Percentiles rank a stretch among this genome's conserved stretches.
These are phyloP conservation scores for Microchrysa polita DNA, from an alignment of 2,888 invertebrate genomes.

Conservation along the genomic window DNA sequence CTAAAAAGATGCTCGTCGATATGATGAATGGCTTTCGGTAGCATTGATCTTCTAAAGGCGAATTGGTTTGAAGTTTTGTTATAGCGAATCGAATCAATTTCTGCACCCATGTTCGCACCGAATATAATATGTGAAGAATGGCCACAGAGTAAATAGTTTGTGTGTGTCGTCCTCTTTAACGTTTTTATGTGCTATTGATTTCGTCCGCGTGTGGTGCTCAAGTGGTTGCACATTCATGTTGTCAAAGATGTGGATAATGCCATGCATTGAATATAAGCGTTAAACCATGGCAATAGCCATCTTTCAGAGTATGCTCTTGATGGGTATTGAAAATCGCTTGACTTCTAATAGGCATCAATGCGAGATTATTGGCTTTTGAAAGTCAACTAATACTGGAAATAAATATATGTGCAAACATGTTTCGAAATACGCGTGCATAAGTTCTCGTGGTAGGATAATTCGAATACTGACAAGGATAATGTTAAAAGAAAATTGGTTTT, in stretches of 20 bases:
- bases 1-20: constrained; percentile 36
- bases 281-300: constrained; percentile 29
- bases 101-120: constrained; percentile 16
- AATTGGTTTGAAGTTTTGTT: constrained; percentile 41
- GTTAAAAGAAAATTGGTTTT: no score
- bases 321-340: constrained; percentile 10
- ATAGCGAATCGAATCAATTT: constrained; percentile 43
- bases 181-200: constrained; percentile 7
- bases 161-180: constrained; percentile 9
- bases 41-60: constrained; percentile 43
- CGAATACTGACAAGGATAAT: no score
- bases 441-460: no score
- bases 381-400: background rate
- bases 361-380: constrained; percentile 18
- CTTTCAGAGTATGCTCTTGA: constrained; percentile 26
- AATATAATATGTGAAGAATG: background rate
- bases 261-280: constrained; percentile 25
- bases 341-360: constrained; percentile 16
- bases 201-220: background rate
- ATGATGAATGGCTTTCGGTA: constrained; percentile 45
- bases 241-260: background rate
- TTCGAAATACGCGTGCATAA: no score
- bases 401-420: background rate
- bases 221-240: constrained; percentile 22
- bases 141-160: constrained; percentile 34